These are phyloP conservation scores for Alsophila aescularia DNA, from an alignment of 2,888 invertebrate genomes.

Conservation along the genomic window DNA sequence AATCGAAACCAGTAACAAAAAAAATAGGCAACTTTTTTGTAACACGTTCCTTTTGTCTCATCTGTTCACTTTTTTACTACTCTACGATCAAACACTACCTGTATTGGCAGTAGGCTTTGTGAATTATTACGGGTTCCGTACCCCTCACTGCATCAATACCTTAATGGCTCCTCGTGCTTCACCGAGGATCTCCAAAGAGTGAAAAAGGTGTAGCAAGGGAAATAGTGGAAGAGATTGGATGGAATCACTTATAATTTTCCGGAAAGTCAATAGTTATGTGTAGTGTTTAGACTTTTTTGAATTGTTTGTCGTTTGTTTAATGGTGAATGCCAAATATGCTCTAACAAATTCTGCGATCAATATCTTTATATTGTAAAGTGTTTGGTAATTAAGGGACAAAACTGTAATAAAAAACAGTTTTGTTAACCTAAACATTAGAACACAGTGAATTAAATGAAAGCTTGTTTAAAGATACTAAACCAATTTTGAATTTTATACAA, in stretches of 20 bases:
- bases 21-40: background rate
- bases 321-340: too few species aligned
- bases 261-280: background rate
- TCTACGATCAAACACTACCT: constrained; percentile 60
- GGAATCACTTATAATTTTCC: constrained; percentile 30
- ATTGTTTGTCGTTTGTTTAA: too few species aligned
- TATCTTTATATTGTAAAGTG: too few species aligned
- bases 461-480: too few species aligned
- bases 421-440: too few species aligned
- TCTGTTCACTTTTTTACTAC: constrained; percentile 8
- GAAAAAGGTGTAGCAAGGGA: constrained; percentile 57
- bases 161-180: constrained; percentile 70
- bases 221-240: constrained; percentile 48
- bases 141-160: constrained; percentile 71
- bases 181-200: constrained; percentile 67
- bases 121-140: constrained; percentile 77
- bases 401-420: too few species aligned
- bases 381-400: too few species aligned
- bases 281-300: background rate
- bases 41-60: background rate
- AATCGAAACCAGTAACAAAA: too few species aligned
- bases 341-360: too few species aligned
- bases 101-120: constrained; percentile 76
- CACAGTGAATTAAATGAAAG: too few species aligned
- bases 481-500: too few species aligned